phyloP scores from a whole-genome alignment of 1,140 invertebrate species.

The Panagrolaimus sp. region DNA sequence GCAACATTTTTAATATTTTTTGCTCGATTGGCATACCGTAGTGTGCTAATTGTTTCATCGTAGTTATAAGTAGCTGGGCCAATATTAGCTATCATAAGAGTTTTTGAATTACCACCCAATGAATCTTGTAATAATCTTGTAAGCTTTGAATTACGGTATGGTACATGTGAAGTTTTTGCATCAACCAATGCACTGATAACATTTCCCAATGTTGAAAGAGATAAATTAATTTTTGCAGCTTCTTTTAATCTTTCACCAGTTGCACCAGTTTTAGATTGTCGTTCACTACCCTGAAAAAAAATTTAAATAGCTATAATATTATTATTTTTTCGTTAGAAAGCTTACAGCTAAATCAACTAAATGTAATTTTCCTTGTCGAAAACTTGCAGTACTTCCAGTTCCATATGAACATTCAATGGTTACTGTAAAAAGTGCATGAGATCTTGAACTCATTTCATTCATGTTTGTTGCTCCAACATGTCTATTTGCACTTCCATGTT shows the following conservation, averaged over 20 bases:
- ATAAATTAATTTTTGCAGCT: slow-evolving; percentile 75
- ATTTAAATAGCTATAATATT: slow-evolving; percentile 11
- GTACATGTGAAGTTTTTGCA: slow-evolving; percentile 76
- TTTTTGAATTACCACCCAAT: slow-evolving; percentile 90
- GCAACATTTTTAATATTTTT: slow-evolving; percentile 96
- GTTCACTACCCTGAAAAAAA: slow-evolving; percentile 55
- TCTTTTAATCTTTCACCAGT: slow-evolving; percentile 80
- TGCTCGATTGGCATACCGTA: slow-evolving; percentile 90
- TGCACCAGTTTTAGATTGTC: slow-evolving; percentile 73
- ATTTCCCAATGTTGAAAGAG: slow-evolving; percentile 66
- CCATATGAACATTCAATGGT: slow-evolving; percentile 64
- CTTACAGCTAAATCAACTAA: slow-evolving; percentile 76
- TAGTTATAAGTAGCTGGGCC: slow-evolving; percentile 93
- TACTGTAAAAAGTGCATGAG: slow-evolving; percentile 86
- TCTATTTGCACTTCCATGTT: slow-evolving; percentile 72
- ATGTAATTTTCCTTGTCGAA: slow-evolving; percentile 73
- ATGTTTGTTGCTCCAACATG: slow-evolving; percentile 75
- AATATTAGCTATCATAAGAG: slow-evolving; percentile 88
- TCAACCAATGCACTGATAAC: slow-evolving; percentile 64
- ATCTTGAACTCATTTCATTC: slow-evolving; percentile 89
- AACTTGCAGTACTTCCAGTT: slow-evolving; percentile 65
- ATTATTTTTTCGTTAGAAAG: slow-evolving; percentile 33
- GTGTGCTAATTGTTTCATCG: slow-evolving; percentile 91
- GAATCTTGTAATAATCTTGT: slow-evolving; percentile 87
- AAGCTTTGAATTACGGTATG: slow-evolving; percentile 84